phyloP scores from a whole-genome alignment of 2,888 invertebrate species.

The Crossocerus cetratus region DNA sequence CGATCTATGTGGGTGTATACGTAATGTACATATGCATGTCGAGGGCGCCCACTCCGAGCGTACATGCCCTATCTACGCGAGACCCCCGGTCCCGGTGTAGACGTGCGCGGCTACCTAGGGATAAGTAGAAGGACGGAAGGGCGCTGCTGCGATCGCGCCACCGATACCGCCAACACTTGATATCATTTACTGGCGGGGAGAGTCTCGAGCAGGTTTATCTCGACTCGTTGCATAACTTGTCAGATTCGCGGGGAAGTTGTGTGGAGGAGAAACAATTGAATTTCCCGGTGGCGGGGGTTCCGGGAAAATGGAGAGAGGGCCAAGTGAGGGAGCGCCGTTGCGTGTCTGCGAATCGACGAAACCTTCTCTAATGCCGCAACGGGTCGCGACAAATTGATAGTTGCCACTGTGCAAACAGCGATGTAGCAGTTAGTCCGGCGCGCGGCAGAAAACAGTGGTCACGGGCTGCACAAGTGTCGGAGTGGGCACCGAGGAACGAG shows the following conservation, averaged over 20 bases:
- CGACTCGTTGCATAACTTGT: no score
- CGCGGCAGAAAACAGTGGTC: conserved; percentile 39
- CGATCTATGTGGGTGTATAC: conserved; percentile 61
- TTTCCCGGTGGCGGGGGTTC: no score
- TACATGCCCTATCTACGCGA: conserved; percentile 8
- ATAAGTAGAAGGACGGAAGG: conserved; percentile 22
- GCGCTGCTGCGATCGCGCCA: neutral
- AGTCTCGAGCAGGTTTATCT: no score
- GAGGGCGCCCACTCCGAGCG: conserved; percentile 1
- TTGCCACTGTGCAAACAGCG: conserved; percentile 65
- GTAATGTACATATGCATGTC: conserved; percentile 38
- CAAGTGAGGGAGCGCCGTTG: neutral
- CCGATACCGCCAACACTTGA: conserved; percentile 26
- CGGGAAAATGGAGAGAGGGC: no score
- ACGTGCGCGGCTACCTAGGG: conserved; percentile 14
- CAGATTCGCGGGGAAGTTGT: no score
- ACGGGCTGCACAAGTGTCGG: conserved; percentile 52
- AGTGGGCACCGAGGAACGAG: conserved; percentile 22
- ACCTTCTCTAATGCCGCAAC: conserved; percentile 64
- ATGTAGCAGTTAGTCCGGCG: conserved; percentile 55
- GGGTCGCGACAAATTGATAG: conserved; percentile 70
- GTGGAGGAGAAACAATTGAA: no score
- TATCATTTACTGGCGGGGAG: conserved; percentile 21
- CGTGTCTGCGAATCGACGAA: conserved; percentile 52
- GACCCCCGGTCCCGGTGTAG: conserved; percentile 3